Conservation (phyloP, 2,888 invertebrate species). For the Hanleya hanleyi region DNA sequence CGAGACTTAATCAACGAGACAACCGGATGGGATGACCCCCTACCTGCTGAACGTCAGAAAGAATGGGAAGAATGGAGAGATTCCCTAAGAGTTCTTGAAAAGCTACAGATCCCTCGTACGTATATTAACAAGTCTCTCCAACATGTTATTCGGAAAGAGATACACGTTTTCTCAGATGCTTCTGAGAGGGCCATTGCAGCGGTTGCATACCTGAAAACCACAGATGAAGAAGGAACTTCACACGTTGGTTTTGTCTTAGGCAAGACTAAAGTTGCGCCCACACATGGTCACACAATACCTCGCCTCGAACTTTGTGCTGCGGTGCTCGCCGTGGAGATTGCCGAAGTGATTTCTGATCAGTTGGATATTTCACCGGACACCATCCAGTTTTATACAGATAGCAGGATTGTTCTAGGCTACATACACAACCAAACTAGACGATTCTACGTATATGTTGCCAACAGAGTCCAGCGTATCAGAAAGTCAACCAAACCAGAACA, state of each 20-base stretch:
- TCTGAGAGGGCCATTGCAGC: conserved; percentile 15
- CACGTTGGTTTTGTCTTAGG: conserved; percentile 14
- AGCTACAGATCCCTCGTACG: background rate
- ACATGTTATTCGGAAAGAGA: background rate
- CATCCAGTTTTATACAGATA: conserved; percentile 7
- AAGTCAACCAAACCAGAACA: conserved; percentile 7
- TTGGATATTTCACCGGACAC: background rate
- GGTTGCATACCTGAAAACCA: conserved; percentile 8
- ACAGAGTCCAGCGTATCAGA: conserved; percentile 21
- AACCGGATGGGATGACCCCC: conserved; percentile 41
- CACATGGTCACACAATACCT: conserved; percentile 25
- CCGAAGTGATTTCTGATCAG: background rate
- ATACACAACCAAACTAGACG: conserved; percentile 15
- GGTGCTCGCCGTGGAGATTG: conserved; percentile 14
- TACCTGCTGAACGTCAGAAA: conserved; percentile 21
- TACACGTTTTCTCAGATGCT: conserved; percentile 24
- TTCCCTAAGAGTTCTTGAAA: conserved; percentile 28
- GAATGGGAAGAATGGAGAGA: conserved; percentile 38
- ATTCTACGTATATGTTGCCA: conserved; percentile 23
- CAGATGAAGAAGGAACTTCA: background rate
- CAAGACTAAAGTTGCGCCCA: conserved; percentile 31
- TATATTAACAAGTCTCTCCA: background rate
- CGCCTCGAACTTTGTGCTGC: conserved; percentile 29
- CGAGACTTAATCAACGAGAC: conserved; percentile 31
- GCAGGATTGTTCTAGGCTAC: conserved; percentile 5